Evolutionary conservation across 2,113 vertebrate species (phyloP), one percentile per base, ranked within the genome.

Genomic region (Potamarius usumacintae): DNA sequence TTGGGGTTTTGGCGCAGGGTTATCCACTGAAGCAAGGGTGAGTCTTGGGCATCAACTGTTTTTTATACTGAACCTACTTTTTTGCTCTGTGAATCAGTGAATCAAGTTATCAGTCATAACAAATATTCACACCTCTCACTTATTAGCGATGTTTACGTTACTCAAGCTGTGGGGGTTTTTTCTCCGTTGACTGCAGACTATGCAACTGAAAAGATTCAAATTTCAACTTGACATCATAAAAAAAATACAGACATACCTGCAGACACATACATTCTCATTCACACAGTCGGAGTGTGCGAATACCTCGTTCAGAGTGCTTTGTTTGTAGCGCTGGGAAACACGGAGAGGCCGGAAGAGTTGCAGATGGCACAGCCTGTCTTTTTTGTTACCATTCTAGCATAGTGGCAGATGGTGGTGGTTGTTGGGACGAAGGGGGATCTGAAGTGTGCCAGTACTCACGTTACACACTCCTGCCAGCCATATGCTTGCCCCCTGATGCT

Each of bases 401-500:
- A 76, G 84, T 85, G 82, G 77, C 89, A 90, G 89, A 90, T 90
- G 89, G 89, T 67, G 27, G 69, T 84, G 60, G 62, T 86, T 74
- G 30, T 82, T 85, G 30, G 79, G 79, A 62, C 57, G 3, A 15
- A 76, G 63, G 87, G 84, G 86, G 81, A 79, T 88, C 84, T 86
- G 82, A 62, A 22, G 71, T 79, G 77, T 81, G 86, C 83, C 87
- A 90, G 87, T 80, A 84, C 89, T 86, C 76, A 90, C 60, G 82
- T 88, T 88, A 88, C 82, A 83, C 86, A 88, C 87, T 88, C 85
- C 87, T 86, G 82, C 60, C 48, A 87, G 85, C 89, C 87, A 88
- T 90, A 88, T 90, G 87, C 89, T 86, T 87, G 87, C 89, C 89
- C 89, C 89, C 85, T 90, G 67, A 87, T 84, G 63, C 77, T 83